Evolutionary conservation across 2,888 invertebrate species (phyloP).

Genomic region (Aquatica leii): DNA sequence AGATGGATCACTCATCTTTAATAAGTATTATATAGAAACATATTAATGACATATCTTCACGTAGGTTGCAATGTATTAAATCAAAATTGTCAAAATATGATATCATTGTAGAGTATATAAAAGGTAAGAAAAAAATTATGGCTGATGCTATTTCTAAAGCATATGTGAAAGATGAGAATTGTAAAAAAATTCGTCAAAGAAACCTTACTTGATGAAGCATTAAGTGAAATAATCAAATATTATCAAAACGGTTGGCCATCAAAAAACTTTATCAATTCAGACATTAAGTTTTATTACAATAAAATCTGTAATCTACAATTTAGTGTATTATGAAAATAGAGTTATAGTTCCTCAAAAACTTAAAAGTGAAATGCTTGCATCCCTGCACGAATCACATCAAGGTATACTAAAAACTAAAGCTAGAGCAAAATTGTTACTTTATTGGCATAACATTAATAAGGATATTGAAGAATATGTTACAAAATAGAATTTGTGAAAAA

Average conservation of each 20-base stretch:
- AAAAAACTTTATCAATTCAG: neutral
- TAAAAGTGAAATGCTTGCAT: neutral
- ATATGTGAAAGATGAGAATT: neutral
- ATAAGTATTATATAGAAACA: conserved; percentile 1
- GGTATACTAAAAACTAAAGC: neutral
- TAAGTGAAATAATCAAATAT: neutral
- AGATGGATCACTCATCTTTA: neutral
- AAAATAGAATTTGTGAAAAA: conserved; percentile 1
- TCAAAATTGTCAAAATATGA: conserved; percentile 6
- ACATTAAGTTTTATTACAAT: neutral
- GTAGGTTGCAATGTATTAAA: conserved; percentile 3
- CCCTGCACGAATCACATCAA: neutral
- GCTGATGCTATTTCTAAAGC: neutral
- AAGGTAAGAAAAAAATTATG: neutral
- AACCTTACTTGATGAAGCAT: neutral
- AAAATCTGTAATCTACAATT: too few relatives aligned
- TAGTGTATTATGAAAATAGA: neutral
- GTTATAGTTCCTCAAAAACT: neutral
- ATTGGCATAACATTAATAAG: conserved; percentile 2
- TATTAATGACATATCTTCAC: neutral
- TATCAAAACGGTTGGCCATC: neutral
- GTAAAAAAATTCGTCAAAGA: neutral
- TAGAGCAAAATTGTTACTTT: neutral
- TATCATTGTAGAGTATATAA: neutral
- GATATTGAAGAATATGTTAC: too few relatives aligned